Evolutionary conservation across 1,140 invertebrate species (phyloP).

Genomic region (Heliconius hewitsoni): DNA sequence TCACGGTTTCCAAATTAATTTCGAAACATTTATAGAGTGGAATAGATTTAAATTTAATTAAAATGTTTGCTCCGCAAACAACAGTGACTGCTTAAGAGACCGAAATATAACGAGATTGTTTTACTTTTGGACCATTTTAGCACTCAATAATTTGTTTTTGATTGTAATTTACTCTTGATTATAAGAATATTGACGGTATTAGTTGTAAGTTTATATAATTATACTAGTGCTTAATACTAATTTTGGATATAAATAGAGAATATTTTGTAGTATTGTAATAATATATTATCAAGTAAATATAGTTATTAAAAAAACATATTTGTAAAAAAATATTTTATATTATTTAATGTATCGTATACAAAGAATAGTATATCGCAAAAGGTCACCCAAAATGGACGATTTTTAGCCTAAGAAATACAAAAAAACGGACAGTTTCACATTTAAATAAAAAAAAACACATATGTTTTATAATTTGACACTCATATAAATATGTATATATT

Average conservation of each 20-base stretch:
- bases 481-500: background rate
- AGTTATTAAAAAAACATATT: too few relatives aligned
- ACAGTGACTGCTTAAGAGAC: constrained; percentile 14
- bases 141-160: background rate
- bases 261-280: too few relatives aligned
- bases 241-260: too few relatives aligned
- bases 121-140: constrained; percentile 13
- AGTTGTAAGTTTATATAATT: background rate
- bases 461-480: background rate
- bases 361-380: background rate
- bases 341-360: background rate
- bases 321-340: too few relatives aligned
- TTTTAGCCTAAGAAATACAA: background rate
- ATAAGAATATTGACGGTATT: background rate
- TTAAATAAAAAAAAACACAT: background rate
- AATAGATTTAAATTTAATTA: constrained; percentile 25
- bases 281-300: too few relatives aligned
- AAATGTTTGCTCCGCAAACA: constrained; percentile 13
- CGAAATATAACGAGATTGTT: constrained; percentile 12
- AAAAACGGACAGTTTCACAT: background rate
- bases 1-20: constrained; percentile 16
- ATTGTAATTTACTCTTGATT: background rate
- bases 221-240: background rate
- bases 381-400: background rate
- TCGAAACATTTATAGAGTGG: constrained; percentile 18